Conservation (phyloP, 2,888 invertebrate species). For the Drosophila phalerata region DNA sequence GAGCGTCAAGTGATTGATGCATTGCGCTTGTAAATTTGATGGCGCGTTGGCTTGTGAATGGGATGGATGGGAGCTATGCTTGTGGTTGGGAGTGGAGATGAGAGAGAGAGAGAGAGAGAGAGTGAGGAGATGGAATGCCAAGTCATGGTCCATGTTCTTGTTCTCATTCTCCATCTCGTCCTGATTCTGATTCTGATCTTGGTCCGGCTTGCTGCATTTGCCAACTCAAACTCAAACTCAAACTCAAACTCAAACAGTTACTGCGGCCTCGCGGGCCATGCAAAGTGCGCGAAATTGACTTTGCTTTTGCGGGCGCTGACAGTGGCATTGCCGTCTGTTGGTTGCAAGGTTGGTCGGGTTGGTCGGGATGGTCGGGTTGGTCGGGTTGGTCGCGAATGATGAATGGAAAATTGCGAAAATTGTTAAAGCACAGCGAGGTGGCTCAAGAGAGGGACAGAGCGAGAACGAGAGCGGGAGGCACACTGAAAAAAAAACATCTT, state of each 20-base stretch:
- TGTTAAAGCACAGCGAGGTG: constrained; percentile 62
- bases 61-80: constrained; percentile 1
- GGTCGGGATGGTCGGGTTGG: constrained; percentile 18
- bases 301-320: constrained; percentile 81
- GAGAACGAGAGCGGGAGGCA: no score
- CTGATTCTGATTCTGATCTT: constrained; percentile 26
- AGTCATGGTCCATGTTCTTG: constrained; percentile 36
- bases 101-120: neutral
- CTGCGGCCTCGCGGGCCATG: constrained; percentile 59
- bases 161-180: constrained; percentile 2
- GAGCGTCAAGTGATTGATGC: constrained; percentile 74
- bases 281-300: constrained; percentile 81
- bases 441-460: no score
- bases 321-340: constrained; percentile 68
- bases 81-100: constrained; percentile 1
- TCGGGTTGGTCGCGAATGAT: constrained; percentile 60
- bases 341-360: constrained; percentile 18
- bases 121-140: constrained; percentile 7
- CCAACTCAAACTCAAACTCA: constrained; percentile 12
- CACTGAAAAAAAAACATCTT: no score
- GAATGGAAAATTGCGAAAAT: constrained; percentile 79
- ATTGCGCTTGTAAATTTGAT: constrained; percentile 80
- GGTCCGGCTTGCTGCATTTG: constrained; percentile 37
- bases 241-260: constrained; percentile 43
- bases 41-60: constrained; percentile 56